phyloP scores from a whole-genome alignment of 2,113 vertebrate genomes.

The Pogona vitticeps region DNA sequence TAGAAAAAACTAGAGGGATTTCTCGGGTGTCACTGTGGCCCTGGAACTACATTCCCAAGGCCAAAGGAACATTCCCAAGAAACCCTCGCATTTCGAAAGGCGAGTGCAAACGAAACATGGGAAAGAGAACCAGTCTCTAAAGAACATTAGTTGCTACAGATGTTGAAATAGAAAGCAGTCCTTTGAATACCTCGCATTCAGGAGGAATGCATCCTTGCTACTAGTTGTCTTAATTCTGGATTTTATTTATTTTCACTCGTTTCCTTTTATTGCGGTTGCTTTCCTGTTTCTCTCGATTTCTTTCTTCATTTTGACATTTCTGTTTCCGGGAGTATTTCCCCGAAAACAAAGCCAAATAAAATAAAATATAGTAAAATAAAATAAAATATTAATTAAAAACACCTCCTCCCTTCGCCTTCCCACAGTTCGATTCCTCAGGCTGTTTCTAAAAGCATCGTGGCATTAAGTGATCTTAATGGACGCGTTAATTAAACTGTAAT shows the following conservation, averaged over 20 bases:
- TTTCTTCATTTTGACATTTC: too few relatives aligned
- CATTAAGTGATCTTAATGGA: constrained; percentile 81
- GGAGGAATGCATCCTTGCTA: too few relatives aligned
- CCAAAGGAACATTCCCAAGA: too few relatives aligned
- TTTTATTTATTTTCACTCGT: too few relatives aligned
- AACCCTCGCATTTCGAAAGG: neutral
- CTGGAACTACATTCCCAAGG: neutral
- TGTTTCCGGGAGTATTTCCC: neutral
- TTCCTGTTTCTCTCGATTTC: too few relatives aligned
- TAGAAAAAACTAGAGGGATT: too few relatives aligned
- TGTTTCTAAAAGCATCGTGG: constrained; percentile 56
- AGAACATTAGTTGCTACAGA: neutral
- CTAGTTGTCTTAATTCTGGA: too few relatives aligned
- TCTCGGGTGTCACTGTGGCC: too few relatives aligned
- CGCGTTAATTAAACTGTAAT: constrained; percentile 89
- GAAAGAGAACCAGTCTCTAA: too few relatives aligned
- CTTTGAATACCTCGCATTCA: too few relatives aligned
- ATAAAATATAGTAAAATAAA: too few relatives aligned
- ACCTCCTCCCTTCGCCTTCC: neutral
- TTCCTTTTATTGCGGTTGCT: neutral
- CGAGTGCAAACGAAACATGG: too few relatives aligned
- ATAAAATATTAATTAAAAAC: neutral
- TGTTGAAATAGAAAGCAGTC: neutral
- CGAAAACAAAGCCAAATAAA: neutral
- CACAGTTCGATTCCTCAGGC: constrained; percentile 32